A percentile compares a stretch with the other conserved stretches of the same genome.
Evolutionary conservation across 2,888 invertebrate species (phyloP).

Genomic region (Pristionchus japonicus): DNA sequence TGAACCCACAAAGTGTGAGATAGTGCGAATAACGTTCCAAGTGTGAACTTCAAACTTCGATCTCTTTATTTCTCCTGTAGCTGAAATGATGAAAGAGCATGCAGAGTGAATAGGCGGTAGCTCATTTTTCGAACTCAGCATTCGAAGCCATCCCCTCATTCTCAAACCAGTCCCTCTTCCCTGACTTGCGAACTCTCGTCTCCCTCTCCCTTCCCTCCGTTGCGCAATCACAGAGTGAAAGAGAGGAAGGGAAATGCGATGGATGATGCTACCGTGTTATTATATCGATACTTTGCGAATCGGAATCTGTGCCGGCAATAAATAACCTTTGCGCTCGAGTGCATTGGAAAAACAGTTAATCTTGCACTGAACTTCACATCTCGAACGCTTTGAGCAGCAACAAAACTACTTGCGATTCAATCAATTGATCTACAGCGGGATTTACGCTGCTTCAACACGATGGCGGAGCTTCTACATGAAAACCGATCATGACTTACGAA

Average conservation of each 20-base stretch:
- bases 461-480: no score
- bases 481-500: no score
- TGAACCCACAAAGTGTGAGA: no score
- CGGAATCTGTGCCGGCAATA: not conserved
- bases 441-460: no score
- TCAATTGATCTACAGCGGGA: not conserved
- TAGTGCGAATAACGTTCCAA: no score
- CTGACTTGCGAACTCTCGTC: slow-evolving; percentile 32
- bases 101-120: not conserved
- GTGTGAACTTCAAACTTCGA: no score
- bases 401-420: not conserved
- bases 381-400: no score
- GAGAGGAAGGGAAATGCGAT: not conserved
- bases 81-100: not conserved
- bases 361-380: no score
- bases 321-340: not conserved
- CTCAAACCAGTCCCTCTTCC: slow-evolving; percentile 10
- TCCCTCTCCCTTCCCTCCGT: not conserved
- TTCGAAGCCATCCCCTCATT: not conserved
- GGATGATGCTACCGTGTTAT: slow-evolving; percentile 12
- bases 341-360: not conserved
- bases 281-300: not conserved
- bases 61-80: no score
- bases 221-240: slow-evolving; percentile 6
- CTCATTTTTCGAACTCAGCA: no score